phyloP scores from a whole-genome alignment of 2,113 vertebrate species.

The Junco hyemalis region DNA sequence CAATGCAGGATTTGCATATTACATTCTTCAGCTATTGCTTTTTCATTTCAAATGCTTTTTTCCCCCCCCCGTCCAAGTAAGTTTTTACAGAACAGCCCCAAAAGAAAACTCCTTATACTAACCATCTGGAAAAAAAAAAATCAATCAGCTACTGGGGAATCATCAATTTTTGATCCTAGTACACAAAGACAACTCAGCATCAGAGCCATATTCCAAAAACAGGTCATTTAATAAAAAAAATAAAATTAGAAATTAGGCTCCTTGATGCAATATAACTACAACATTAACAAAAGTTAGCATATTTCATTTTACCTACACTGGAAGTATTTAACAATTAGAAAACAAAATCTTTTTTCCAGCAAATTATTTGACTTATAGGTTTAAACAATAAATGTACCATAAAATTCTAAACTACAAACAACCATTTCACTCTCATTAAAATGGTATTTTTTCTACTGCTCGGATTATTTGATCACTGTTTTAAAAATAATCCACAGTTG shows the following conservation, averaged over 20 bases:
- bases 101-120: not conserved
- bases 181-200: not conserved
- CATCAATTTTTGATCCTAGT: not conserved
- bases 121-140: not conserved
- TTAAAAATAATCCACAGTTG: not conserved
- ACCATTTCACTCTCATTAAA: not conserved
- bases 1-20: not conserved
- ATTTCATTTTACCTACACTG: not conserved
- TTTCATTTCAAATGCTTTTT: not conserved
- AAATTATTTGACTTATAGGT: not conserved
- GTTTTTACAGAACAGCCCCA: not conserved
- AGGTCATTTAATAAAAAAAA: not conserved
- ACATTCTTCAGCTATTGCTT: not conserved
- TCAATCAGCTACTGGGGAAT: not conserved
- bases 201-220: not conserved
- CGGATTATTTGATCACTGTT: not conserved
- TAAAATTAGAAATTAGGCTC: not conserved
- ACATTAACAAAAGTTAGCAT: not conserved
- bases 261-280: not conserved
- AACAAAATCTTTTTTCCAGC: not conserved
- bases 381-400: not conserved
- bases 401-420: not conserved
- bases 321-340: not conserved
- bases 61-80: not conserved
- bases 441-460: not conserved